Evolutionary conservation across 2,888 invertebrate species (phyloP).

Genomic region (Torymus tubicola): DNA sequence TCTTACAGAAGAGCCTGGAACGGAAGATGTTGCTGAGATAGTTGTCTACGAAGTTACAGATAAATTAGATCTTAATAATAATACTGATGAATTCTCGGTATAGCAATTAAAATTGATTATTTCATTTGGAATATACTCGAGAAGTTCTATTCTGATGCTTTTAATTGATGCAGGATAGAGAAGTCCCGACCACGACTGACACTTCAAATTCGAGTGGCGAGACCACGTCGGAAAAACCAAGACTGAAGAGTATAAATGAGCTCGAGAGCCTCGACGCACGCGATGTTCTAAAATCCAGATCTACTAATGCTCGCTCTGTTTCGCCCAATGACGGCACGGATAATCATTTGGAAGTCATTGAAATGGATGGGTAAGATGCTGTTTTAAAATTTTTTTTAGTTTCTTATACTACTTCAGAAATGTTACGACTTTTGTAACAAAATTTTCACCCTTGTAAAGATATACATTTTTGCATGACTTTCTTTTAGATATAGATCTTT

Average conservation of each 20-base stretch:
- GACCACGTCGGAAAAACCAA: constrained; percentile 17
- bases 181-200: constrained; percentile 23
- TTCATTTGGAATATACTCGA: neutral
- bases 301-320: constrained; percentile 50
- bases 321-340: constrained; percentile 23
- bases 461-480: too few relatives aligned
- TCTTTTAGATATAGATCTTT: too few relatives aligned
- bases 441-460: too few relatives aligned
- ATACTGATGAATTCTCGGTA: constrained; percentile 8
- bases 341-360: constrained; percentile 34
- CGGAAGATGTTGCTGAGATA: neutral
- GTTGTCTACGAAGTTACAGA: constrained; percentile 3
- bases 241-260: constrained; percentile 21
- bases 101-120: neutral
- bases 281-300: constrained; percentile 47
- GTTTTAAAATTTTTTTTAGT: neutral
- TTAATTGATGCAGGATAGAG: constrained; percentile 7
- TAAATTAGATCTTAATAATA: constrained; percentile 11
- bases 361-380: constrained; percentile 24
- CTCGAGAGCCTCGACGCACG: constrained; percentile 38
- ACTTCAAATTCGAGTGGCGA: constrained; percentile 14
- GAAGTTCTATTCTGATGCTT: neutral
- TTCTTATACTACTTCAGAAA: neutral
- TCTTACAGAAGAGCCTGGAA: neutral
- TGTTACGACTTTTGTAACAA: too few relatives aligned